Percentiles rank a stretch among this genome's conserved stretches.
Evolutionary conservation across 1,140 invertebrate genomes (phyloP).

Genomic region (Zaprionus camerounensis): DNA sequence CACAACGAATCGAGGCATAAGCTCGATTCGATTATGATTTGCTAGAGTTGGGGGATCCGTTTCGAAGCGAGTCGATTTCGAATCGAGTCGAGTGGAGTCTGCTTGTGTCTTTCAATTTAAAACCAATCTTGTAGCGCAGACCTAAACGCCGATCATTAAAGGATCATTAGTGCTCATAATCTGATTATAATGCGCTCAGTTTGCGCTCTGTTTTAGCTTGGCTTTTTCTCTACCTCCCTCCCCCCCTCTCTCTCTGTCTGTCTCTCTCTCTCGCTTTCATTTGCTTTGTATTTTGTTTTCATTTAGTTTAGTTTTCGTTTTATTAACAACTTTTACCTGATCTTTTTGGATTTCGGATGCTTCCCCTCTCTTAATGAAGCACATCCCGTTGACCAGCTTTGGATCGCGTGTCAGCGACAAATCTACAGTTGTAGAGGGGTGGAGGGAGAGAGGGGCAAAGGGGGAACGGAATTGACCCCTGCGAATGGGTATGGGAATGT

Average conservation of each 20-base stretch:
- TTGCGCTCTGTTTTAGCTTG: constrained; percentile 70
- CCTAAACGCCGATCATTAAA: constrained; percentile 83
- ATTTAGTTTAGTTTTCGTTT: constrained; percentile 69
- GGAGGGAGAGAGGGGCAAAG: not conserved
- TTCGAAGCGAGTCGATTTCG: constrained; percentile 2
- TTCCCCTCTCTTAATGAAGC: constrained; percentile 64
- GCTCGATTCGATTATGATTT: constrained; percentile 64
- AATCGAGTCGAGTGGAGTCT: constrained; percentile 61
- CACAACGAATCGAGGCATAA: constrained; percentile 35
- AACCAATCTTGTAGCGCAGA: constrained; percentile 65
- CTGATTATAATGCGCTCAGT: constrained; percentile 83
- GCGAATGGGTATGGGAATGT: constrained; percentile 12
- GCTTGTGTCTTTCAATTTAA: constrained; percentile 69
- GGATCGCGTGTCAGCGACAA: constrained; percentile 77
- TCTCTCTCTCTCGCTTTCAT: constrained; percentile 1
- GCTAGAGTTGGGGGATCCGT: not conserved
- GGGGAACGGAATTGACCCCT: constrained; percentile 39
- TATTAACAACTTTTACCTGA: constrained; percentile 79
- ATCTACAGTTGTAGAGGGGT: constrained; percentile 39
- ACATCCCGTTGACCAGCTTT: constrained; percentile 66
- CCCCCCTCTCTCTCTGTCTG: too few relatives aligned
- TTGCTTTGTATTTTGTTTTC: constrained; percentile 30
- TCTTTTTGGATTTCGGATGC: constrained; percentile 54
- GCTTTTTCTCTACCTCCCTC: not conserved
- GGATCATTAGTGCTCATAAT: constrained; percentile 83